A percentile compares a stretch with the other conserved stretches of the same genome.
These are phyloP conservation scores for Dioctria rufipes DNA, from an alignment of 2,888 invertebrate species.

Conservation along the genomic window DNA sequence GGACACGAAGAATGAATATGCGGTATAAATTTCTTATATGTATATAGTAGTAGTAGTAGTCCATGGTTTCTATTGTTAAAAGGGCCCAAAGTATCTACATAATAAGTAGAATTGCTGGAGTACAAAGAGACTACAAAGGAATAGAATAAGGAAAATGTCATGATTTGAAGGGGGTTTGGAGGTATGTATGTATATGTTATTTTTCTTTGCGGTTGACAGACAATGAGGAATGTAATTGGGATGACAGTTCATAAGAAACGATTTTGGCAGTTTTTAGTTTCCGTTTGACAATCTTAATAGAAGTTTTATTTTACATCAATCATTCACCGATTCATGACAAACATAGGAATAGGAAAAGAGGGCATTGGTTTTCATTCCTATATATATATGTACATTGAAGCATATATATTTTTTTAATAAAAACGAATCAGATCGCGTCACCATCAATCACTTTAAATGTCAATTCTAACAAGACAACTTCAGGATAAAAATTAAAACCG, in stretches of 20 bases:
- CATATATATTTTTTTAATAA: neutral
- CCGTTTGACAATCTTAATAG: neutral
- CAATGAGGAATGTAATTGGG: slow-evolving; percentile 43
- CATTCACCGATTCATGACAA: neutral
- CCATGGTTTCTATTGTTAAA: no score
- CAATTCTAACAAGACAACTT: neutral
- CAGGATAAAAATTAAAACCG: neutral
- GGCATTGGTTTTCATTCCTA: neutral
- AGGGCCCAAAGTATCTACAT: no score
- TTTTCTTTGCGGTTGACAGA: slow-evolving; percentile 35
- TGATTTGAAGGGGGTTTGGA: slow-evolving; percentile 15
- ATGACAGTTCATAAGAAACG: slow-evolving; percentile 27
- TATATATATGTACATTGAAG: no score
- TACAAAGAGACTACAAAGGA: slow-evolving; percentile 19
- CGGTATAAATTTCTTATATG: slow-evolving; percentile 29
- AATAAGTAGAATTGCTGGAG: neutral
- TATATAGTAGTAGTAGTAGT: neutral
- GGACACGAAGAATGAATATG: slow-evolving; percentile 32
- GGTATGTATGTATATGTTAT: neutral
- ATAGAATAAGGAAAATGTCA: slow-evolving; percentile 6
- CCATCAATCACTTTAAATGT: slow-evolving; percentile 39
- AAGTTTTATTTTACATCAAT: slow-evolving; percentile 31
- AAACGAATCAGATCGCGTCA: neutral
- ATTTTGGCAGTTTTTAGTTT: slow-evolving; percentile 31
- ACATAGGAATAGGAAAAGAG: neutral